phyloP scores from a whole-genome alignment of 2,888 invertebrate species.

The Orchestes rusci region DNA sequence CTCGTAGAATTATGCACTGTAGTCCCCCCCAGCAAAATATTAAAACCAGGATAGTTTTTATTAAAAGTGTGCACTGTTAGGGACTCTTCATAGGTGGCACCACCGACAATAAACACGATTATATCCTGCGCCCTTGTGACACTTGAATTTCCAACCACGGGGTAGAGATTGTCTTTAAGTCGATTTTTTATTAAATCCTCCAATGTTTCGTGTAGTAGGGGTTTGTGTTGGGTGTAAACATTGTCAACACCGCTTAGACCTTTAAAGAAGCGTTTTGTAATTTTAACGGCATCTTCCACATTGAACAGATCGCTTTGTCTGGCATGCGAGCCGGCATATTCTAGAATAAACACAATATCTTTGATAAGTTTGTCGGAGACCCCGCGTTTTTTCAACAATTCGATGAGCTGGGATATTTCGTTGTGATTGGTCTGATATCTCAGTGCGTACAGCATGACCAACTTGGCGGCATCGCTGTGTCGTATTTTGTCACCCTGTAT shows the following conservation, averaged over 20 bases:
- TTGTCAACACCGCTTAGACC: conserved; percentile 96
- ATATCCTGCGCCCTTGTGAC: conserved; percentile 76
- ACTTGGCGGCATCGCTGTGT: conserved; percentile 73
- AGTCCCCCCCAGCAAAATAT: conserved; percentile 85
- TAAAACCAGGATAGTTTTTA: conserved; percentile 63
- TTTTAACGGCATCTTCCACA: conserved; percentile 73
- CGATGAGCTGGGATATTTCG: conserved; percentile 69
- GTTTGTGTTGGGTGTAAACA: conserved; percentile 98
- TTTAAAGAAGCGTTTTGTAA: conserved; percentile 85
- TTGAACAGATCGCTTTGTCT: conserved; percentile 80
- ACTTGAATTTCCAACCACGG: conserved; percentile 62
- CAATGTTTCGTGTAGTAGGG: conserved; percentile 78
- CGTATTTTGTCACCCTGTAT: conserved; percentile 63
- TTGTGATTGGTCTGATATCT: conserved; percentile 84
- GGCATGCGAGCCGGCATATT: conserved; percentile 79
- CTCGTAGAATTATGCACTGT: conserved; percentile 80
- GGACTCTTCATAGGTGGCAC: conserved; percentile 94
- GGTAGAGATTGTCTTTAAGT: conserved; percentile 79
- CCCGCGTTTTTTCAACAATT: conserved; percentile 64
- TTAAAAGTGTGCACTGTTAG: conserved; percentile 75
- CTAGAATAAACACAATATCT: conserved; percentile 60
- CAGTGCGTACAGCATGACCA: conserved; percentile 89
- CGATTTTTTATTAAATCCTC: conserved; percentile 85
- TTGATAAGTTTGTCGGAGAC: conserved; percentile 55
- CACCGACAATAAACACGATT: conserved; percentile 95